Conservation (phyloP, 2,797 vertebrate species). For the Pseudopleuronectes americanus region DNA sequence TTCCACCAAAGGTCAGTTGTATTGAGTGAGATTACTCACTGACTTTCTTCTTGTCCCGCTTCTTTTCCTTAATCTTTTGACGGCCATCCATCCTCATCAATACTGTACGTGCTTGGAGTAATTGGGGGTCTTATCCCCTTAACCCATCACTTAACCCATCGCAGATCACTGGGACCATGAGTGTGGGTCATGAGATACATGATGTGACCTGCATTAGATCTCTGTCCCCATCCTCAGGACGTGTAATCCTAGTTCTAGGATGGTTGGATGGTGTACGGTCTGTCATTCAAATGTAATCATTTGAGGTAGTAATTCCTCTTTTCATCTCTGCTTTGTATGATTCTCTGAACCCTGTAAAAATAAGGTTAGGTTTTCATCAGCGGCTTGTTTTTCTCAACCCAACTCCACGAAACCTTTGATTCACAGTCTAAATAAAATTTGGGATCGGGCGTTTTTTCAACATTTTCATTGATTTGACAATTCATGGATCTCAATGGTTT, state of each 20-base stretch:
- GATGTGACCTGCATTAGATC: not conserved
- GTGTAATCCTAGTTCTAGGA: not conserved
- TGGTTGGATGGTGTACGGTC: not conserved
- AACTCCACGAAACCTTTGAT: too few species aligned
- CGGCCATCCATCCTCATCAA: not conserved
- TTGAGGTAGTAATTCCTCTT: not conserved
- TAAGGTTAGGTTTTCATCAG: too few species aligned
- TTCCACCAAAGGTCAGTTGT: not conserved
- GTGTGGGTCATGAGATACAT: not conserved
- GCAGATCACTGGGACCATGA: not conserved
- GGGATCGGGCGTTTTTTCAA: too few species aligned
- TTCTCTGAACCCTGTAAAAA: not conserved
- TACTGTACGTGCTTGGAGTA: not conserved
- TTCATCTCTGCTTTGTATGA: too few species aligned
- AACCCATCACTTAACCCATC: constrained; percentile 3
- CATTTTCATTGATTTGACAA: too few species aligned
- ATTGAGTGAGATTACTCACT: not conserved
- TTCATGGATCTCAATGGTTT: too few species aligned
- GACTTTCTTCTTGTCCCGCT: not conserved
- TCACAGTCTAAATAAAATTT: too few species aligned
- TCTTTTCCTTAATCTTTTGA: constrained; percentile 14
- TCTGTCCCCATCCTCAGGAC: not conserved
- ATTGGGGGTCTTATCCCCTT: not conserved
- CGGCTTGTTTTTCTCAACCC: too few species aligned
- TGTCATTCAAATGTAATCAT: not conserved